These are phyloP conservation scores for Drosophila rubida DNA, from an alignment of 2,888 invertebrate species.

Conservation along the genomic window DNA sequence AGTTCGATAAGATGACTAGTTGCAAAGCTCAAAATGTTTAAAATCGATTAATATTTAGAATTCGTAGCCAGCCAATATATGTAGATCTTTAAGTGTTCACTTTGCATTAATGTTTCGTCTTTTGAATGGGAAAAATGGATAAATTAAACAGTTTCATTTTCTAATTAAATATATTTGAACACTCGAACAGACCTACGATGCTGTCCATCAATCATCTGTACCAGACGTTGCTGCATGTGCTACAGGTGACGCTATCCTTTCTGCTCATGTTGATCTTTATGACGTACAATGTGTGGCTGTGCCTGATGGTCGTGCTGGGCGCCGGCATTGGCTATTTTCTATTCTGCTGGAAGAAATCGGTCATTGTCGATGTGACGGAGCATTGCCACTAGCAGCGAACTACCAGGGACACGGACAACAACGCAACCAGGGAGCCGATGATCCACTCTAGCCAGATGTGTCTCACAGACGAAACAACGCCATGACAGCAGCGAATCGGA, in stretches of 20 bases:
- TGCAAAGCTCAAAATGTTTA: not conserved
- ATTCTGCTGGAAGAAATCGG: constrained; percentile 97
- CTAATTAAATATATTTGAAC: not conserved
- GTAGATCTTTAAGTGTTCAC: constrained; percentile 4
- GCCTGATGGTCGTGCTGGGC: constrained; percentile 94
- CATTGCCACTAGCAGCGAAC: constrained; percentile 92
- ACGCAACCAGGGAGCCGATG: constrained; percentile 20
- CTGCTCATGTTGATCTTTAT: constrained; percentile 98
- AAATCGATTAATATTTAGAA: not conserved
- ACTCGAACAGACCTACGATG: constrained; percentile 91
- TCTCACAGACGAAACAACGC: constrained; percentile 38
- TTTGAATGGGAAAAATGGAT: not conserved
- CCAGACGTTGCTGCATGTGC: constrained; percentile 94
- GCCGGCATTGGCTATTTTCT: constrained; percentile 96
- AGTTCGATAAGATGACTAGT: not conserved
- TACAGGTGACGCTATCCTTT: constrained; percentile 96
- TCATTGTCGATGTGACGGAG: constrained; percentile 97
- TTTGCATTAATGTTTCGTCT: constrained; percentile 4
- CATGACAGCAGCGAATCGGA: constrained; percentile 29
- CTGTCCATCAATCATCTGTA: constrained; percentile 92
- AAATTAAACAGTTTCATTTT: constrained; percentile 2
- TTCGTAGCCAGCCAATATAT: not conserved
- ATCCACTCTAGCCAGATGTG: constrained; percentile 53
- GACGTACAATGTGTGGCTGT: constrained; percentile 98
- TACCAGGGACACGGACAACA: constrained; percentile 24